Evolutionary conservation across 2,797 vertebrate genomes (phyloP).

Genomic region (Lutjanus campechanus): DNA sequence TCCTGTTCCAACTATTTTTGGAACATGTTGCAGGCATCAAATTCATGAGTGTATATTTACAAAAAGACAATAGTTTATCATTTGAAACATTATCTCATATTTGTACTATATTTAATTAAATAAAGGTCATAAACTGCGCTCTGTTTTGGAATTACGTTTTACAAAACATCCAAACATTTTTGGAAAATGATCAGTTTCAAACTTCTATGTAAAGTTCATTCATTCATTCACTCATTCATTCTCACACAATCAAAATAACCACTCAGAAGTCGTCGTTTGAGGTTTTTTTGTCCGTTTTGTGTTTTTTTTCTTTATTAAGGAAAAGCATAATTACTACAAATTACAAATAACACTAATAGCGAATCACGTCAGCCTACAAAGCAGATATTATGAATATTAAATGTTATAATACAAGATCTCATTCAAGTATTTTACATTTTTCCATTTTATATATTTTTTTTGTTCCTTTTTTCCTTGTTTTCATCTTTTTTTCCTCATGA

Average conservation of each 20-base stretch:
- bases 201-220: neutral
- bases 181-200: too few species aligned
- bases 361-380: constrained; percentile 99
- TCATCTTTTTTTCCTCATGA: constrained; percentile 89
- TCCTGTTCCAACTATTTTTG: too few species aligned
- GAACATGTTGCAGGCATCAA: too few species aligned
- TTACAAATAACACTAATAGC: constrained; percentile 99
- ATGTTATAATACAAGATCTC: constrained; percentile 99
- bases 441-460: constrained; percentile 88
- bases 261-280: constrained; percentile 80
- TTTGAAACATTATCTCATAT: too few species aligned
- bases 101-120: too few species aligned
- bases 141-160: too few species aligned
- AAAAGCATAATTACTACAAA: constrained; percentile 99
- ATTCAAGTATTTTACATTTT: constrained; percentile 99
- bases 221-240: neutral
- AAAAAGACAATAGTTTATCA: too few species aligned
- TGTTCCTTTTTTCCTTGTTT: constrained; percentile 81
- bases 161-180: too few species aligned
- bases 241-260: constrained; percentile 27
- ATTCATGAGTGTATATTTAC: too few species aligned
- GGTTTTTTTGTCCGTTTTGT: constrained; percentile 98
- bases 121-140: too few species aligned
- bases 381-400: constrained; percentile 99
- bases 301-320: constrained; percentile 97